These are phyloP conservation scores for Scytalopus superciliaris DNA, from an alignment of 2,113 vertebrate species.

Conservation along the genomic window DNA sequence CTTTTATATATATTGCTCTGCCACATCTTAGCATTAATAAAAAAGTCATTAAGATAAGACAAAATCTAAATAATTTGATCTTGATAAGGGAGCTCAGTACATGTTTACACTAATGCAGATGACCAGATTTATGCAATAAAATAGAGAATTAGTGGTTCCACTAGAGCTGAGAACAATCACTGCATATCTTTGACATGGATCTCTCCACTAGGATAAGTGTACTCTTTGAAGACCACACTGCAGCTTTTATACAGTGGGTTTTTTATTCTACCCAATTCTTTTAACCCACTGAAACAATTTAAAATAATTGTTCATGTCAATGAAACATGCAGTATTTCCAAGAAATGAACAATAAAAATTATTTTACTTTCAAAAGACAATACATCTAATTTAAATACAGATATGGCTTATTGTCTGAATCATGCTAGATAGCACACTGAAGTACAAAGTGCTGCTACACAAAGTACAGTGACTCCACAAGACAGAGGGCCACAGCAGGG, in stretches of 20 bases:
- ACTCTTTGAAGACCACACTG: not conserved
- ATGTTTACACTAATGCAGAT: constrained; percentile 48
- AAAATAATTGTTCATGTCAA: constrained; percentile 19
- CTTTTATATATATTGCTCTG: constrained; percentile 17
- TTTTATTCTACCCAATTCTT: not conserved
- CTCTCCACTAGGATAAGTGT: not conserved
- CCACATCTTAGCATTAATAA: constrained; percentile 26
- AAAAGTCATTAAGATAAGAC: constrained; percentile 64
- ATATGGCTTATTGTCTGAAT: not conserved
- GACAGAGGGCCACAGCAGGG: not conserved
- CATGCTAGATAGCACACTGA: not conserved
- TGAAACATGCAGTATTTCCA: not conserved
- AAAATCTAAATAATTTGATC: constrained; percentile 71
- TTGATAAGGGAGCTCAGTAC: constrained; percentile 50
- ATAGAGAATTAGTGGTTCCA: constrained; percentile 34
- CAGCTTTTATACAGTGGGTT: not conserved
- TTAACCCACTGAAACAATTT: not conserved
- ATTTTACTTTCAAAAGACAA: not conserved
- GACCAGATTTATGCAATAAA: constrained; percentile 48
- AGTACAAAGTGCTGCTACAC: constrained; percentile 18
- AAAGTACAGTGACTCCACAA: not conserved
- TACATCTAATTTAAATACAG: constrained; percentile 22
- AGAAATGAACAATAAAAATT: not conserved
- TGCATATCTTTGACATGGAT: constrained; percentile 33
- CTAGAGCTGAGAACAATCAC: constrained; percentile 26